Evolutionary conservation across 2,888 invertebrate genomes (phyloP), one percentile per base, ranked within the genome.

Genomic region (Dexiosoma caninum): DNA sequence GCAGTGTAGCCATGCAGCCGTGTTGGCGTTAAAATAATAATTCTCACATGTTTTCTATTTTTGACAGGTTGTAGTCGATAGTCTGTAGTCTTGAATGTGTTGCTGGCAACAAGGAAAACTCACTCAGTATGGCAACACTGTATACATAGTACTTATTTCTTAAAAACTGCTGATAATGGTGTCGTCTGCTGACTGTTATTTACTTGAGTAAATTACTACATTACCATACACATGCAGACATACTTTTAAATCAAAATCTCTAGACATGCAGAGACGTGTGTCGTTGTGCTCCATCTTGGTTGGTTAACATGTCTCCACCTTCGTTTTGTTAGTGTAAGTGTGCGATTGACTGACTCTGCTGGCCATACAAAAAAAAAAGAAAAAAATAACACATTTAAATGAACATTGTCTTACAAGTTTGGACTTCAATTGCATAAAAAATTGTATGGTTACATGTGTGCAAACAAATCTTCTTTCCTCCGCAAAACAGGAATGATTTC

Each of bases 301-400:
- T 81, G 77, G 78, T 67, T 46, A 75, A 75, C 66, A 55, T 81
- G 83, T 83, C 83, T 83, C 83, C 83, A 83, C 83, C 83, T 83
- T 77, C 59, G 49, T 57, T 74, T 67, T 62, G 44, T 27, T 19
- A 27, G 46, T 42, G 27, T 30, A n/a, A 6, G 14, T 27, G 21
- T 23, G 37, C 30, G 8, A 10, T 14, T 42, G 7, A 32, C 37
- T 42, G 7, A 32, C 37, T 49, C 44, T 66, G 35, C 51, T 71
- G 35, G 57, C 27, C 71, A 71, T 76, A 46, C 60, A n/a, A 49
- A 59, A 37, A 23, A 9, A 35, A 57, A 32, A 60, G 12, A 35
- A 4, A 49, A 35, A 35, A 12, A 32, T 59, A 55, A 59, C 27
- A 49, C 62, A 75, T 79, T 79, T 75, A 64, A 72, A 69, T 75